Evolutionary conservation across 2,113 vertebrate genomes (phyloP).

Genomic region (Corvus moneduloides): DNA sequence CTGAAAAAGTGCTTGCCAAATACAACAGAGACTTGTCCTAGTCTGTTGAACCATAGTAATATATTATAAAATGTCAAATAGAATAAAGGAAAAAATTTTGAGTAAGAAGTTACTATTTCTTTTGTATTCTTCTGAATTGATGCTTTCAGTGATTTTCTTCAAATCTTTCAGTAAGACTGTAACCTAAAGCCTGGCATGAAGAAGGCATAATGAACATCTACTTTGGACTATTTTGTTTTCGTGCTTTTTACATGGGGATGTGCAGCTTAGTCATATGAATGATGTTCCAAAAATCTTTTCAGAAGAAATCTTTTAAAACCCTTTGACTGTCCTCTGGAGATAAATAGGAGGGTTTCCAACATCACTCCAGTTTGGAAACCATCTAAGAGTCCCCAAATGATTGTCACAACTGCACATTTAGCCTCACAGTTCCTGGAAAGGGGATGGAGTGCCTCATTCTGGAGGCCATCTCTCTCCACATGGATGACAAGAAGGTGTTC

Average conservation of each 20-base stretch:
- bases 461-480: background rate
- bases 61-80: background rate
- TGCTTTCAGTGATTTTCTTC: background rate
- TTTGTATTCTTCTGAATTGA: background rate
- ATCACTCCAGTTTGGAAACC: background rate
- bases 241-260: background rate
- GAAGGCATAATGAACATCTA: background rate
- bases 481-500: background rate
- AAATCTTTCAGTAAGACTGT: background rate
- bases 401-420: background rate
- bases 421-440: background rate
- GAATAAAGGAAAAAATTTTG: accelerated
- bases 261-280: background rate
- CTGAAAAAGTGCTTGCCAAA: background rate
- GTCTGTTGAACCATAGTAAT: background rate
- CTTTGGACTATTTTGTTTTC: background rate
- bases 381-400: background rate
- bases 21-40: background rate
- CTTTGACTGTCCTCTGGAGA: background rate
- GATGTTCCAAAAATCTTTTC: background rate
- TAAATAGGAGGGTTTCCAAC: background rate
- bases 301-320: background rate
- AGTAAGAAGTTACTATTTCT: background rate
- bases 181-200: background rate
- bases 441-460: background rate